Percentiles rank a stretch among this genome's conserved stretches.
These are phyloP conservation scores for Oreochromis tanganicae DNA, from an alignment of 2,113 vertebrate genomes.

Conservation along the genomic window DNA sequence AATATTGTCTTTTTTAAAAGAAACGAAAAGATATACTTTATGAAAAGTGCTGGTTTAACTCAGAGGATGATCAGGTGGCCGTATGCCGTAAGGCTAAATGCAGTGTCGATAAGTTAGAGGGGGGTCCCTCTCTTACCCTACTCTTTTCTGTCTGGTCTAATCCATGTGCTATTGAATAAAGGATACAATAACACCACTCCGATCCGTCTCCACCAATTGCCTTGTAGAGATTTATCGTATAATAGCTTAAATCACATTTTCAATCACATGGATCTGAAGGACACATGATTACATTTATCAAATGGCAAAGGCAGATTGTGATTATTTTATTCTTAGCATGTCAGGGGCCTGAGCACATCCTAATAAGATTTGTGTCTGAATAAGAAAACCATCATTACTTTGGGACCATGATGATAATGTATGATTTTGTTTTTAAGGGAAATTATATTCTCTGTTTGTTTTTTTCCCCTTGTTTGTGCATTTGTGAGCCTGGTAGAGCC, in stretches of 20 bases:
- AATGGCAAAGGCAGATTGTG: conserved; percentile 1
- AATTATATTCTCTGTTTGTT: not conserved
- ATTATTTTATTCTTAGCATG: conserved; percentile 1
- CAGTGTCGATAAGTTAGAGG: not conserved
- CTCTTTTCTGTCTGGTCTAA: not conserved
- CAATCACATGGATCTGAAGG: conserved; percentile 6
- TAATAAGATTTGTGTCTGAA: not conserved
- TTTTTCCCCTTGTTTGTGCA: not conserved
- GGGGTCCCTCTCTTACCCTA: not conserved
- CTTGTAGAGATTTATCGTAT: not conserved
- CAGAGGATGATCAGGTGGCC: not conserved
- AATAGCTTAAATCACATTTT: conserved; percentile 9
- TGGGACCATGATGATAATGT: not conserved
- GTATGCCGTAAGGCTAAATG: not conserved
- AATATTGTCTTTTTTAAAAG: not conserved
- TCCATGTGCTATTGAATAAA: not conserved
- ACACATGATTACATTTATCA: conserved; percentile 44
- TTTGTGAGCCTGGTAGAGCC: not conserved
- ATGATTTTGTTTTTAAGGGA: not conserved
- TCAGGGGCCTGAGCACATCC: conserved; percentile 1
- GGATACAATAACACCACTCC: not conserved
- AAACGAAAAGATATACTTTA: not conserved
- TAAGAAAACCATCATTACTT: conserved; percentile 2
- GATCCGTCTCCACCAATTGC: not conserved
- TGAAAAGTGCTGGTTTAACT: not conserved